Conservation (phyloP, 2,113 vertebrate species). For the Cyprinodon variegatus region DNA sequence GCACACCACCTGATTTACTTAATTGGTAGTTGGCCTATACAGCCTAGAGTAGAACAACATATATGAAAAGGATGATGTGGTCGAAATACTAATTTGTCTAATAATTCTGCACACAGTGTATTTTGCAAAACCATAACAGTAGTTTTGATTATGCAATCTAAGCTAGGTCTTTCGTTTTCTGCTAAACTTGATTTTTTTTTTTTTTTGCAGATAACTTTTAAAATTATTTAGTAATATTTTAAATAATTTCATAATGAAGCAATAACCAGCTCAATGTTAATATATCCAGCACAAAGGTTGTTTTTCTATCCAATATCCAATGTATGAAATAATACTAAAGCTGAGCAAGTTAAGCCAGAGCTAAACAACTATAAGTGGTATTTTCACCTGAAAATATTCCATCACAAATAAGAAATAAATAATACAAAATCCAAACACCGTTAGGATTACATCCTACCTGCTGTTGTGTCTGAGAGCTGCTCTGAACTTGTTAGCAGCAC, state of each 20-base stretch:
- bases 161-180: no score
- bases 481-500: slow-evolving; percentile 58
- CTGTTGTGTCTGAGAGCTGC: slow-evolving; percentile 22
- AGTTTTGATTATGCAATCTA: no score
- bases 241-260: not conserved
- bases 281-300: not conserved
- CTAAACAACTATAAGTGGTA: not conserved
- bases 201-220: no score
- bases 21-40: no score
- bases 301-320: not conserved
- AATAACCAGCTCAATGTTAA: not conserved
- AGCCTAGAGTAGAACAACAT: no score
- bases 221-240: no score
- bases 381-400: not conserved
- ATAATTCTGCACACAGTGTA: no score
- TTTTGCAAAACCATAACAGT: no score
- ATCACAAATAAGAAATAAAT: not conserved
- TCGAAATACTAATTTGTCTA: no score
- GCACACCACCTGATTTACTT: no score
- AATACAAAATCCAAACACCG: slow-evolving; percentile 17
- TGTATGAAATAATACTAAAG: not conserved
- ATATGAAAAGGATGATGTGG: no score
- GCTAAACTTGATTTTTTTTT: no score
- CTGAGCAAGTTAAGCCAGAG: not conserved
- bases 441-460: slow-evolving; percentile 18